Base-by-base conservation (phyloP, 1,140 invertebrate genomes). In the Phthorimaea operculella region DNA sequence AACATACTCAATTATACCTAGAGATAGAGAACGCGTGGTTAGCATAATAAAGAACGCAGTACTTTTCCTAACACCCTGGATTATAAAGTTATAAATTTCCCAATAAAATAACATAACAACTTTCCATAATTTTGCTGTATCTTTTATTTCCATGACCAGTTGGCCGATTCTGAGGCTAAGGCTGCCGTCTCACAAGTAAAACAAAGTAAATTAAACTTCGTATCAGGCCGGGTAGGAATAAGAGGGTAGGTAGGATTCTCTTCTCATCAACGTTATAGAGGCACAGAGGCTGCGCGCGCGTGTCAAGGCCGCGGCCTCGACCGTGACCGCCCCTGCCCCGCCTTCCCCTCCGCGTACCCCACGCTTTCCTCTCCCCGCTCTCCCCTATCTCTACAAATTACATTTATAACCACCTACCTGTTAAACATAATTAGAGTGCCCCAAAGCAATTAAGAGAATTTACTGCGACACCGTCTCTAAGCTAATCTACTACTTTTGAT, bases 261-360 rank as follows among this genome's bases (percentile, higher is more conserved):
- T n/a, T n/a, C 21, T 33, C 51, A 55, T 57, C 45, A 58, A 55
- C 50, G 42, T 53, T 58, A 58, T 51, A 12, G 39, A 15, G 39
- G 59, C 58, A 68, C 62, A 68, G 66, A 71, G 67, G 72, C 70
- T 71, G 66, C 65, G 65, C 66, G 47, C 62, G 59, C 58, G 73
- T 76, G 76, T 78, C 77, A 80, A 78, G 77, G 77, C 69, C 77
- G 63, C 68, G 75, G 67, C 77, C 75, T 73, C 74, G 77, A 66
- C 75, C 77, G 67, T 80, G 77, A 80, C 75, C 71, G 72, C 54
- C 51, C 49, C 54, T 58, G 34, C 17, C 48, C 50, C n/a, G 21
- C 34, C 51, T 53, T 51, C 50, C 52, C 14, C 54, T 53, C 42
- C 49, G 39, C 17, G 54, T 51, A 15, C 21, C 44, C 51, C 57